phyloP scores from a whole-genome alignment of 2,888 invertebrate species.

The Amphipoea lucens region DNA sequence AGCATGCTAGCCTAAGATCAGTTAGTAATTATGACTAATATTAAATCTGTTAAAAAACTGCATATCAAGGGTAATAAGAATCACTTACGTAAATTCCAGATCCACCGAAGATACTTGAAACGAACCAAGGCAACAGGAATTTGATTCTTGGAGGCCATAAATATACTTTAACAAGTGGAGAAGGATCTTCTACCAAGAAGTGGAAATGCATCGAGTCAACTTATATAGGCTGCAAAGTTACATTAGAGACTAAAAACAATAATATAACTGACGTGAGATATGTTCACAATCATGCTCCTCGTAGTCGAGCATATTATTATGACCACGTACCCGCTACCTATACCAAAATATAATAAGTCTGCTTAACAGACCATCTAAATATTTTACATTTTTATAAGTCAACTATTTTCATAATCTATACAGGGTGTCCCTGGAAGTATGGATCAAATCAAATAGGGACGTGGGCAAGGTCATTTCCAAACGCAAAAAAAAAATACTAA shows the following conservation, averaged over 20 bases:
- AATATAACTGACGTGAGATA: constrained; percentile 7
- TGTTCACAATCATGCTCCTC: constrained; percentile 43
- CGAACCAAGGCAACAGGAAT: constrained; percentile 30
- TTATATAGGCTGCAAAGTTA: constrained; percentile 48
- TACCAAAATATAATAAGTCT: no score
- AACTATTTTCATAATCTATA: neutral
- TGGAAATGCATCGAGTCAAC: constrained; percentile 44
- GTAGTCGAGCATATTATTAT: no score
- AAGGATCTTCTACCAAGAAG: constrained; percentile 9
- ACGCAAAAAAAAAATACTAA: no score
- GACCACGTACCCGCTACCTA: neutral
- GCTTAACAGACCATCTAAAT: no score
- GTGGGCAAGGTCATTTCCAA: no score
- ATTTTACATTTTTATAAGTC: no score
- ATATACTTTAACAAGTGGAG: constrained; percentile 19
- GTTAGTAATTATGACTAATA: neutral
- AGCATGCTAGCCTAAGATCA: neutral
- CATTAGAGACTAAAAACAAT: constrained; percentile 29
- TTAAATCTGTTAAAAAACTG: neutral
- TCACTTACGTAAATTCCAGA: constrained; percentile 27
- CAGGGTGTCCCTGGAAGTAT: no score
- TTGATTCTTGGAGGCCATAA: constrained; percentile 38
- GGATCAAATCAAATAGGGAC: no score
- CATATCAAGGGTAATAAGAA: neutral
- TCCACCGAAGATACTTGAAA: constrained; percentile 18